Base-by-base conservation (phyloP, 2,797 vertebrate genomes). In the Coccyzus lansbergi region DNA sequence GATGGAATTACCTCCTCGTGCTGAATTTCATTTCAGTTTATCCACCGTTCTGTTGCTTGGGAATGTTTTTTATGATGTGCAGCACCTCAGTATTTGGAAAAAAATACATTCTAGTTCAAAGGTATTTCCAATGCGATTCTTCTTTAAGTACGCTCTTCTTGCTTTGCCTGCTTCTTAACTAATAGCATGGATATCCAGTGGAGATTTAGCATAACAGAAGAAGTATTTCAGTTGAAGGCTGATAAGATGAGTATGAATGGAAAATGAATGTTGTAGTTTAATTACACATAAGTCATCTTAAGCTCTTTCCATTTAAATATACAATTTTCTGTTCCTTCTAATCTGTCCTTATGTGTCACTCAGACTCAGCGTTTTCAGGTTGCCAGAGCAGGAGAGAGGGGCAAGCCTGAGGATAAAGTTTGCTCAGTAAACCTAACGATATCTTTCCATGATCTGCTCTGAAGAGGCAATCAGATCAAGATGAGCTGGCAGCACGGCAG, bases 141-240 rank as follows among this genome's bases (percentile, higher is more conserved):
- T 19, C 63, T 93, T 68, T 79, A 86, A 92, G 42, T 12, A 93
- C 60, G 42, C 22, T 7, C 31, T 70, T 92, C 19, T 82, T 84
- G 22, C 69, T 95, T 91, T 93, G 31, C 34, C 4, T 74, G 28
- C 55, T 81, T 15, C 83, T 94, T 90, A 85, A 82, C 53, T 74
- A 84, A 70, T 29, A 75, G 63, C 52, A 25, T 49, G 19, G 53
- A 36, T 8, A 10, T 83, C 71, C 82, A 74, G 44, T 14, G 4
- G 88, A 94, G 79, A 80, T 96, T 96, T 94, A 96, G 88, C 92
- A 70, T 95, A 95, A 88, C 71, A 89, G 94, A 87, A 88, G 84
- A 91, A 96, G 64, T 80, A 48, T 25, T 89, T 95, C 76, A 91
- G 69, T 75, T 20, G 38, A 94, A 95, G 46, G 21, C 89, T 94